Evolutionary conservation across 1,140 invertebrate genomes (phyloP).

Genomic region (Anagrus nilaparvatae): DNA sequence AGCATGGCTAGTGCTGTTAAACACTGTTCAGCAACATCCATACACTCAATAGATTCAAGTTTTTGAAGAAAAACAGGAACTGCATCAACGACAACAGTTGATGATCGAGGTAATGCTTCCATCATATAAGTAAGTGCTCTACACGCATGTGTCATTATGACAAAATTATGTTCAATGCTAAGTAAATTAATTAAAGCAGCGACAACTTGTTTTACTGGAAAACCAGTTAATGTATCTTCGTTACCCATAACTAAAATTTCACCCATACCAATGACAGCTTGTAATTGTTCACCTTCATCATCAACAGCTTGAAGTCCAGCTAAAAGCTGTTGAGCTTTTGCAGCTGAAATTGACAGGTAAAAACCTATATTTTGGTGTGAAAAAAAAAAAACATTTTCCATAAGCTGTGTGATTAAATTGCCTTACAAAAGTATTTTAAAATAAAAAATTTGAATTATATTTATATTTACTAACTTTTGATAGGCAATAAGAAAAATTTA

Average conservation of each 20-base stretch:
- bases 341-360: constrained; percentile 47
- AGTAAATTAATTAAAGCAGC: constrained; percentile 83
- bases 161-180: constrained; percentile 95
- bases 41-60: constrained; percentile 94
- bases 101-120: constrained; percentile 93
- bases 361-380: constrained; percentile 9
- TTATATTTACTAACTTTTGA: too few relatives aligned
- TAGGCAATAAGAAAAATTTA: too few relatives aligned
- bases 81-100: constrained; percentile 91
- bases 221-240: constrained; percentile 95
- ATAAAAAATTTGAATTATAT: too few relatives aligned
- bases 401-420: background rate
- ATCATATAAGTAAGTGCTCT: constrained; percentile 98
- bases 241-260: constrained; percentile 99
- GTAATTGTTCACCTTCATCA: constrained; percentile 93
- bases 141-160: constrained; percentile 99
- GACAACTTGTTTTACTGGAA: constrained; percentile 95
- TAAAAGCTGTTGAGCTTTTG: constrained; percentile 88
- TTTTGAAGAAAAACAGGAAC: constrained; percentile 94
- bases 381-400: constrained; percentile 10
- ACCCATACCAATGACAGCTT: constrained; percentile 98
- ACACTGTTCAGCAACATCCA: constrained; percentile 97
- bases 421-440: background rate
- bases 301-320: constrained; percentile 86
- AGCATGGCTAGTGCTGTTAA: constrained; percentile 94